phyloP scores from a whole-genome alignment of 2,888 invertebrate genomes.

The Stenichneumon culpator region DNA sequence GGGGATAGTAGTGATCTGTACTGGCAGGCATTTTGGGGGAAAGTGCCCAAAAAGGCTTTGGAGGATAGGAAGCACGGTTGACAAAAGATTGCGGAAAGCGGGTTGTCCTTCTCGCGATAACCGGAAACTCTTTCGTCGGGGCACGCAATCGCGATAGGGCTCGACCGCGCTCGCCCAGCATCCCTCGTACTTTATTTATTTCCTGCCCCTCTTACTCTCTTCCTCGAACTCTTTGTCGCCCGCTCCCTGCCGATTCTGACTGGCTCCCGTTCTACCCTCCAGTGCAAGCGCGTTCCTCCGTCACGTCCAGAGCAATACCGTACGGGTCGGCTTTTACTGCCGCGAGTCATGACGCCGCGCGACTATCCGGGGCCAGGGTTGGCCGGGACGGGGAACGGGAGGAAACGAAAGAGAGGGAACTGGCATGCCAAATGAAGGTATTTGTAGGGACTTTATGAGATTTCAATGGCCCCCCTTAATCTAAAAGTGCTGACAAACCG shows the following conservation, averaged over 20 bases:
- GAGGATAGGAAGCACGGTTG: slow-evolving; percentile 3
- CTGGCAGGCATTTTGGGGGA: neutral
- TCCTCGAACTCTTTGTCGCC: slow-evolving; percentile 44
- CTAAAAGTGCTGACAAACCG: slow-evolving; percentile 85
- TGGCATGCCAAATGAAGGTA: slow-evolving; percentile 81
- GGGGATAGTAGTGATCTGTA: neutral
- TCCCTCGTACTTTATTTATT: slow-evolving; percentile 47
- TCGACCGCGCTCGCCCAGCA: neutral
- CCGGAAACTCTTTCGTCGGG: slow-evolving; percentile 53
- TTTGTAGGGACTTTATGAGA: slow-evolving; percentile 83
- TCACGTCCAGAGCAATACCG: slow-evolving; percentile 71
- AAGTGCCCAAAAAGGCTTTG: slow-evolving; percentile 13
- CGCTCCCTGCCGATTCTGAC: slow-evolving; percentile 11
- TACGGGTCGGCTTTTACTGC: slow-evolving; percentile 76
- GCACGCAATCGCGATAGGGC: neutral
- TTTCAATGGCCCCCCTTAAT: slow-evolving; percentile 82
- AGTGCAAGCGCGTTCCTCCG: slow-evolving; percentile 53
- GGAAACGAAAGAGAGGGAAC: slow-evolving; percentile 57
- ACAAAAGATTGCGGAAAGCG: slow-evolving; percentile 46
- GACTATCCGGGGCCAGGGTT: slow-evolving; percentile 21
- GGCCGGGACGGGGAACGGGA: slow-evolving; percentile 22
- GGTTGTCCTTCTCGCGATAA: slow-evolving; percentile 49
- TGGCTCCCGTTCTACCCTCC: slow-evolving; percentile 29
- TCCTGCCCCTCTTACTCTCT: slow-evolving; percentile 23
- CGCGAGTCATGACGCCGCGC: slow-evolving; percentile 55